Base-by-base conservation (phyloP, 1,140 invertebrate genomes). In the Lasioglossum albipes region DNA sequence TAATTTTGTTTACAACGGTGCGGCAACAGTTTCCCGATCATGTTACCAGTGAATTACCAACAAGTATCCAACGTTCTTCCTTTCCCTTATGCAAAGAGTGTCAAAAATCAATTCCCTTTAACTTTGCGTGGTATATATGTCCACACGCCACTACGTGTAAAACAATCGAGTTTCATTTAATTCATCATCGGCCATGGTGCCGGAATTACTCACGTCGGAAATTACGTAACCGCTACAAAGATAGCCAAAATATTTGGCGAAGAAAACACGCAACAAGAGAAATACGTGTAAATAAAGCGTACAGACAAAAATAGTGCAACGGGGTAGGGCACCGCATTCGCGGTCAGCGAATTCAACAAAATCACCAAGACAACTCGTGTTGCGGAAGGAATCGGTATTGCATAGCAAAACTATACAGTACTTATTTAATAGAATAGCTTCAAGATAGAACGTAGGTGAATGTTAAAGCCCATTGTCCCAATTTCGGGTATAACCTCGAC, bases 141-240 rank as follows among this genome's bases (percentile, higher is more conserved):
- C 49, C 73, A 31, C 73, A 80, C 73, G 73, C 41, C 79, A 80
- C 79, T 66, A 67, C 31, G 69, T 76, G 79, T 73, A 83, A 81
- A 82, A 76, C 68, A 86, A 74, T 84, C 75, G 75, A 80, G 68
- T 77, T 77, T 84, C 70, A 85, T 87, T 86, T 75, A 80, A 85
- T 75, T 76, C 76, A 71, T 69, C 71, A 79, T 85, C 79, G 72
- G 75, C 84, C 88, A 84, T 84, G 64, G 78, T 81, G 75, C 69
- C 75, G 81, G 64, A 64, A 86, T 87, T 69, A 81, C 82, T 85
- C 81, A 80, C 70, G 67, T 83, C 71, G 73, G 80, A 90, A 89
- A 90, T 90, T 90, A 90, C 90, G 90, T 90, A 90, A 90, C 83
- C 74, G 76, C 69, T 83, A 76, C 49, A 85, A 89, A 87, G 83